Evolutionary conservation across 1,140 invertebrate species (phyloP).

Genomic region (Anastrepha obliqua): DNA sequence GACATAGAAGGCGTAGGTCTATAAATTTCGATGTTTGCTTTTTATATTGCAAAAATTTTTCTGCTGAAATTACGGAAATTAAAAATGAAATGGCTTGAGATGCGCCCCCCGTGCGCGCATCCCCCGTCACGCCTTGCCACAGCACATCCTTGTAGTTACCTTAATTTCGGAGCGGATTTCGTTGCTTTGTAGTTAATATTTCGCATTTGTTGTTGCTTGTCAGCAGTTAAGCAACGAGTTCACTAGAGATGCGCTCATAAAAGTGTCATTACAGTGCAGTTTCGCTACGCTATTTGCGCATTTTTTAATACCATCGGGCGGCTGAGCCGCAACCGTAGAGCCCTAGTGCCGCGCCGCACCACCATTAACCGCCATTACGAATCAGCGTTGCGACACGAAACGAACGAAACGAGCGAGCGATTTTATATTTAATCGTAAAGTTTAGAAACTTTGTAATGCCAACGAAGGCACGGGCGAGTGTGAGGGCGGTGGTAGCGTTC

Average conservation of each 20-base stretch:
- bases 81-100: conserved; percentile 72
- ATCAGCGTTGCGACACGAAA: conserved; percentile 43
- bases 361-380: not conserved
- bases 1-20: conserved; percentile 64
- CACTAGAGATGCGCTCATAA: conserved; percentile 53
- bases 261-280: conserved; percentile 53
- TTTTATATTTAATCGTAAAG: conserved; percentile 70
- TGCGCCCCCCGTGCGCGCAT: not conserved
- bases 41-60: conserved; percentile 74
- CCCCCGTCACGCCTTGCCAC: no score
- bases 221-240: conserved; percentile 41
- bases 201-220: conserved; percentile 21
- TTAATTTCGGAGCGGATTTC: conserved; percentile 44
- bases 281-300: conserved; percentile 64
- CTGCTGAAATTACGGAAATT: conserved; percentile 75
- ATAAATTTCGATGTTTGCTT: conserved; percentile 75
- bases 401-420: conserved; percentile 27
- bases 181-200: conserved; percentile 49
- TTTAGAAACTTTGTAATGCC: conserved; percentile 72
- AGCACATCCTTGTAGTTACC: conserved; percentile 20
- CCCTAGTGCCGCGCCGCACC: not conserved
- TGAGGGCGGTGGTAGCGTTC: not conserved
- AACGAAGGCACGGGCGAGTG: conserved; percentile 2
- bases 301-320: conserved; percentile 73
- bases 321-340: conserved; percentile 62